These are phyloP conservation scores for Steromphala cineraria DNA, from an alignment of 2,888 invertebrate species.

Conservation along the genomic window DNA sequence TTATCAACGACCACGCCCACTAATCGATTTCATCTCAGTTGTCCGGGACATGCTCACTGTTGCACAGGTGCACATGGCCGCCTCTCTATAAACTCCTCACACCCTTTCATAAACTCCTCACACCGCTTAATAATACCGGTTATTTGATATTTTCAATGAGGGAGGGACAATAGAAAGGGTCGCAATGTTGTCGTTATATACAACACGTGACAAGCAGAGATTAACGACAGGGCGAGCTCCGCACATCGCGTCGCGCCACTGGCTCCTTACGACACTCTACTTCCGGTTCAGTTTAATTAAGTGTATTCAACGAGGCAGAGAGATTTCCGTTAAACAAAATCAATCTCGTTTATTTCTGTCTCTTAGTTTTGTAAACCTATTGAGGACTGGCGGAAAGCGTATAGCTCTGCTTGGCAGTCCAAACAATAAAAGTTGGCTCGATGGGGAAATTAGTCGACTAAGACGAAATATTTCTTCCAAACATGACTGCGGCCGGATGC, in stretches of 20 bases:
- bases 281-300: slow-evolving; percentile 26
- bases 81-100: not conserved
- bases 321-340: slow-evolving; percentile 17
- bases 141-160: slow-evolving; percentile 21
- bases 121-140: slow-evolving; percentile 18
- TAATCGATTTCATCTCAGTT: too few species aligned
- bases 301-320: slow-evolving; percentile 19
- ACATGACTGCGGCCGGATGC: slow-evolving; percentile 5
- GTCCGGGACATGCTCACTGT: too few species aligned
- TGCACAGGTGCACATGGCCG: slow-evolving; percentile 1
- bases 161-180: not conserved
- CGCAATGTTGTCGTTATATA: slow-evolving; percentile 3
- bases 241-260: slow-evolving; percentile 9
- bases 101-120: slow-evolving; percentile 15
- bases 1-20: too few species aligned
- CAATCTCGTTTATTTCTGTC: slow-evolving; percentile 11
- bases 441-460: not conserved
- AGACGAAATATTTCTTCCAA: not conserved
- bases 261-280: slow-evolving; percentile 16
- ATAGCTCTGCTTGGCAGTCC: not conserved
- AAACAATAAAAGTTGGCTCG: not conserved
- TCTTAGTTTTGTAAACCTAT: not conserved
- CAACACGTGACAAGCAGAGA: slow-evolving; percentile 20
- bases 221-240: slow-evolving; percentile 15
- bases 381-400: not conserved